phyloP scores from a whole-genome alignment of 1,140 invertebrate species.

The Zeugodacus cucurbitae region DNA sequence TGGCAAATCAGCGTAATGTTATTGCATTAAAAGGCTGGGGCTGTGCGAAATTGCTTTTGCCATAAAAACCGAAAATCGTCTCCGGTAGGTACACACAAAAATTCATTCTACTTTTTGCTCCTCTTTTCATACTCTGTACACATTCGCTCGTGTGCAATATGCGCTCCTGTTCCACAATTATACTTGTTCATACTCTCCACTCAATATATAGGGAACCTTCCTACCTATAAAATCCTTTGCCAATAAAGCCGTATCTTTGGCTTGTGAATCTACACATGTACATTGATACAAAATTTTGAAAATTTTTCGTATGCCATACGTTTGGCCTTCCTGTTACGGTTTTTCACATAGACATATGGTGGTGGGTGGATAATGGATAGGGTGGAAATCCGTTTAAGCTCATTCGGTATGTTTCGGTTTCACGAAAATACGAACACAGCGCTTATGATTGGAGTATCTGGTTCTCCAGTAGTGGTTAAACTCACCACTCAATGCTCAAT shows the following conservation, averaged over 20 bases:
- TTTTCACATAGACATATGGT: background rate
- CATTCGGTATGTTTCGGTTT: background rate
- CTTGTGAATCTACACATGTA: background rate
- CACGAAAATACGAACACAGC: background rate
- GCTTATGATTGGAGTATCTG: background rate
- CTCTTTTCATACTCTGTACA: background rate
- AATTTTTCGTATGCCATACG: background rate
- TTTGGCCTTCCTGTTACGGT: background rate
- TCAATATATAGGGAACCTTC: background rate
- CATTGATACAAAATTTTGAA: background rate
- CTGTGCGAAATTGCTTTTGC: constrained; percentile 40
- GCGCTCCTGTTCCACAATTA: constrained; percentile 2
- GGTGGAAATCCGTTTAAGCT: background rate
- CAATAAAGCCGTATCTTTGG: background rate
- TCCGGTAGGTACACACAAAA: constrained; percentile 66
- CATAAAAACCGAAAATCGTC: constrained; percentile 47
- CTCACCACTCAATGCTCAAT: background rate
- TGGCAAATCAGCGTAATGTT: background rate
- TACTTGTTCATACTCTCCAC: constrained; percentile 40
- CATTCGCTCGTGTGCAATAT: constrained; percentile 23
- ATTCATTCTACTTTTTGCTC: constrained; percentile 46
- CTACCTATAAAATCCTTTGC: background rate
- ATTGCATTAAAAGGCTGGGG: constrained; percentile 44
- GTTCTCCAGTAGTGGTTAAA: background rate
- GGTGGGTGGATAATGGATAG: background rate